phyloP scores from a whole-genome alignment of 2,113 vertebrate species.

The human (Homo sapiens) region DNA sequence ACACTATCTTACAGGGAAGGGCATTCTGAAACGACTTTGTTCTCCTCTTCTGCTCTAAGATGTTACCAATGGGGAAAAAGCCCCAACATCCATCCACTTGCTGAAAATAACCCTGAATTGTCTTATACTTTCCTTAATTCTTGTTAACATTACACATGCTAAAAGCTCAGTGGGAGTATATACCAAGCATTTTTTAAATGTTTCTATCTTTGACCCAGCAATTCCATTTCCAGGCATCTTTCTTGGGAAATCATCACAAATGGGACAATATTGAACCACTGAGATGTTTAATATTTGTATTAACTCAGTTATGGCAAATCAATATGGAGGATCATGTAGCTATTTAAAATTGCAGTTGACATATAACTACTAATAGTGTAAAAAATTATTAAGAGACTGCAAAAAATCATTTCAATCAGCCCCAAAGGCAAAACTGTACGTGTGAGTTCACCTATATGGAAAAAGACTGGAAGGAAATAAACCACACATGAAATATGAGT shows the following conservation, averaged over 20 bases:
- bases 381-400: background rate
- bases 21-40: background rate
- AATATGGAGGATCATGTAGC: background rate
- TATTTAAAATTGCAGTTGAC: background rate
- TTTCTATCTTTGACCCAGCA: background rate
- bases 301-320: background rate
- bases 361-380: background rate
- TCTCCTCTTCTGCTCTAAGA: background rate
- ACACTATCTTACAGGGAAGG: no score
- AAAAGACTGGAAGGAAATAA: background rate
- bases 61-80: background rate
- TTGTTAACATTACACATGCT: background rate
- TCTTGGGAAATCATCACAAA: slow-evolving; percentile 41
- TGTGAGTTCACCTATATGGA: background rate
- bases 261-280: background rate
- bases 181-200: background rate
- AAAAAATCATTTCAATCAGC: background rate
- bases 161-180: background rate
- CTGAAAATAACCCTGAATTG: background rate
- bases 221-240: slow-evolving; percentile 25
- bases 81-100: background rate
- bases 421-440: background rate
- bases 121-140: background rate
- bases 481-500: background rate
- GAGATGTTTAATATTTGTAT: background rate